phyloP scores from a whole-genome alignment of 2,113 vertebrate species.

The Prolemur simus region DNA sequence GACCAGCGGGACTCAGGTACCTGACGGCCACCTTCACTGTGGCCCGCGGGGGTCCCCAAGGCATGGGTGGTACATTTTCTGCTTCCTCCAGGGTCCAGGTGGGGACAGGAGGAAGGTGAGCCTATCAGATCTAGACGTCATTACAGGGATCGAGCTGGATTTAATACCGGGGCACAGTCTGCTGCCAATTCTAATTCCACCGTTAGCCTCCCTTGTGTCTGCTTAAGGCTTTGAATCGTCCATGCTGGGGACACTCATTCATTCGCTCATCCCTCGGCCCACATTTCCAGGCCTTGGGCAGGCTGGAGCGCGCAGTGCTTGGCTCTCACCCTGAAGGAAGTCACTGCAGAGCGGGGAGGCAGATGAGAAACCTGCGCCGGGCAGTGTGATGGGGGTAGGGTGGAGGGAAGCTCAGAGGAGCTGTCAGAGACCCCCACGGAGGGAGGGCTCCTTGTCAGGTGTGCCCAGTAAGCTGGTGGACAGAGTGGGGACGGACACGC shows the following conservation, averaged over 20 bases:
- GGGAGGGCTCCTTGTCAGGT: not conserved
- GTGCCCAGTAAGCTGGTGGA: not conserved
- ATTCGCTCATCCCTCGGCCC: accelerated
- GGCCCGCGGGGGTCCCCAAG: not conserved
- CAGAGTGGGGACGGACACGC: accelerated
- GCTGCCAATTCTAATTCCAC: not conserved
- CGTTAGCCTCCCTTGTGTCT: not conserved
- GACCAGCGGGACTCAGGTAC: conserved; percentile 94
- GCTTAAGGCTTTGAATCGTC: not conserved
- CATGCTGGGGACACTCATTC: accelerated
- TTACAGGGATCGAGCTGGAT: not conserved
- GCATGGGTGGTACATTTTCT: not conserved
- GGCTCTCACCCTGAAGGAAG: not conserved
- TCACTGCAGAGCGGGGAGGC: not conserved
- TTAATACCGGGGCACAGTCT: not conserved
- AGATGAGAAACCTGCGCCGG: not conserved
- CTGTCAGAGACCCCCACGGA: accelerated
- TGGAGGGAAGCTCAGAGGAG: not conserved
- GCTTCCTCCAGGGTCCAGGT: not conserved
- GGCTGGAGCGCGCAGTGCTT: not conserved
- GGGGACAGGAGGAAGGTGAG: not conserved
- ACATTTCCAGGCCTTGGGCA: too few species aligned
- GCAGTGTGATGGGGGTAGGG: accelerated
- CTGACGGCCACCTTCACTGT: accelerated
- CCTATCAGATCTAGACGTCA: not conserved